Conservation (phyloP, 2,888 invertebrate genomes). For the Cerastis leucographa region DNA sequence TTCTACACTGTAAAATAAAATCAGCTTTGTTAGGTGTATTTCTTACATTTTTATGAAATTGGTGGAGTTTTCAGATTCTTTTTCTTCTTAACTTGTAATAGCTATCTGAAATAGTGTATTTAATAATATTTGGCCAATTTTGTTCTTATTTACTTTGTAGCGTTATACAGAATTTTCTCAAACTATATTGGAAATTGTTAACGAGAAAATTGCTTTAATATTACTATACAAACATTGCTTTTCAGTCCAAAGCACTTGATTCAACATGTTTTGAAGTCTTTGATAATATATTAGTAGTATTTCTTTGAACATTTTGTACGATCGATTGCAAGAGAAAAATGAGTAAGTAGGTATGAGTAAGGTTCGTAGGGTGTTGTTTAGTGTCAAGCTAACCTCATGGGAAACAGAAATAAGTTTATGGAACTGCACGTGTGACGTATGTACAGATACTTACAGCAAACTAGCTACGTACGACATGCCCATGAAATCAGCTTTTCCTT, state of each 20-base stretch:
- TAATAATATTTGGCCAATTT: constrained; percentile 19
- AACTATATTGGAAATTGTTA: constrained; percentile 34
- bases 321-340: background rate
- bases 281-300: background rate
- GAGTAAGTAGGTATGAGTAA: background rate
- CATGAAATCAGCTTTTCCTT: too few relatives aligned
- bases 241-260: constrained; percentile 1
- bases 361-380: background rate
- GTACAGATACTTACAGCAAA: background rate
- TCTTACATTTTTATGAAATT: constrained; percentile 13
- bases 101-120: constrained; percentile 10
- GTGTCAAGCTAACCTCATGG: background rate
- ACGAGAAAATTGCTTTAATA: constrained; percentile 11
- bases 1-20: constrained; percentile 26
- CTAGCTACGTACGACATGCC: background rate
- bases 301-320: background rate
- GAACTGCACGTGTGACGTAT: background rate
- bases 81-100: background rate
- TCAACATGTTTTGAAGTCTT: background rate
- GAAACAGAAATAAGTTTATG: background rate
- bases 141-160: constrained; percentile 28
- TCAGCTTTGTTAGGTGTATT: background rate
- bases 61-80: background rate
- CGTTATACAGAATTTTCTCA: constrained; percentile 26
- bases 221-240: constrained; percentile 11